Evolutionary conservation across 2,888 invertebrate species (phyloP).

Genomic region (Mellilla xanthometata): DNA sequence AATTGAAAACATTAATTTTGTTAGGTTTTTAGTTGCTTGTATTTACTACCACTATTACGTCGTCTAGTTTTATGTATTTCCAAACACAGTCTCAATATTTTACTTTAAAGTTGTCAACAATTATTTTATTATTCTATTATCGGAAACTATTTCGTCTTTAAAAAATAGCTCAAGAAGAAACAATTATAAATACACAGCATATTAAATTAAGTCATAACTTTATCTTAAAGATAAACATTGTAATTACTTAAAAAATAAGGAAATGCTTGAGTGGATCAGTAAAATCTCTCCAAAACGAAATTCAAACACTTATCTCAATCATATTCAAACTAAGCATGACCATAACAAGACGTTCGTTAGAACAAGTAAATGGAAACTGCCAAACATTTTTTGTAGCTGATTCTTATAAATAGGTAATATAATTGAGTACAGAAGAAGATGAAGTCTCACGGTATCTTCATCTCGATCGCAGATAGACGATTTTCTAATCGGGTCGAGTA

Average conservation of each 20-base stretch:
- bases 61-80: too few species aligned
- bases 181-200: too few species aligned
- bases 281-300: not conserved
- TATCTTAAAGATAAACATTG: too few species aligned
- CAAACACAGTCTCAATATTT: too few species aligned
- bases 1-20: conserved; percentile 5
- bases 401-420: conserved; percentile 34
- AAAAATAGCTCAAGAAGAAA: too few species aligned
- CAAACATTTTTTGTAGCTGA: conserved; percentile 27
- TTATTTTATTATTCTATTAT: too few species aligned
- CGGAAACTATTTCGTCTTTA: too few species aligned
- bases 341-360: conserved; percentile 16
- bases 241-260: not conserved
- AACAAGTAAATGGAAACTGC: conserved; percentile 25
- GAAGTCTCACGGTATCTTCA: conserved; percentile 61
- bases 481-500: conserved; percentile 73
- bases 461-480: conserved; percentile 65
- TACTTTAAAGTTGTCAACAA: too few species aligned
- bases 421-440: conserved; percentile 50
- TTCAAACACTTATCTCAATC: conserved; percentile 18
- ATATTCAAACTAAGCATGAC: conserved; percentile 20
- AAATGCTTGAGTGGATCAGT: not conserved
- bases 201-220: too few species aligned
- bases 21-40: not conserved
- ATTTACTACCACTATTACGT: conserved; percentile 1